Conservation (phyloP, 2,113 vertebrate genomes). For the Protobothrops mucrosquamatus region DNA sequence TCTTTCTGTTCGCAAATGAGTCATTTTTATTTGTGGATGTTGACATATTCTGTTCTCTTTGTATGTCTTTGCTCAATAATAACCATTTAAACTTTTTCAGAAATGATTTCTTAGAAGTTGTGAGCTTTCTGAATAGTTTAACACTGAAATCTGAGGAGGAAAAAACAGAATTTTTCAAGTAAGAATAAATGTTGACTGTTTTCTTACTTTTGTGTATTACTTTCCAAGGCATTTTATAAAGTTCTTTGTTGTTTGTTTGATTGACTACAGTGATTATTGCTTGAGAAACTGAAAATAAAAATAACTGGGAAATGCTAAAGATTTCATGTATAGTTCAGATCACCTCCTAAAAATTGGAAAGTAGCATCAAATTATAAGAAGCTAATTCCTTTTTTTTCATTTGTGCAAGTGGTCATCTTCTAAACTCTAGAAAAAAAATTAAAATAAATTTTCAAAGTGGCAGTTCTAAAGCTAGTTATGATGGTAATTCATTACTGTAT, state of each 20-base stretch:
- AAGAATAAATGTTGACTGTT: slow-evolving; percentile 63
- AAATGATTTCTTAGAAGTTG: slow-evolving; percentile 95
- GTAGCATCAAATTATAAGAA: not conserved
- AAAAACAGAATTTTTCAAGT: slow-evolving; percentile 99
- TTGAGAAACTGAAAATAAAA: not conserved
- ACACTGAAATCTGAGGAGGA: slow-evolving; percentile 95
- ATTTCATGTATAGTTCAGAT: not conserved
- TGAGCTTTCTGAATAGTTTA: slow-evolving; percentile 93
- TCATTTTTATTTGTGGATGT: not conserved
- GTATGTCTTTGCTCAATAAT: not conserved
- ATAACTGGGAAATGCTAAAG: not conserved
- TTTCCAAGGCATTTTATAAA: not conserved
- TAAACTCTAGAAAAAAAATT: not conserved
- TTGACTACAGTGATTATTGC: not conserved
- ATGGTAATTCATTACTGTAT: not conserved
- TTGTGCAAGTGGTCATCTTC: not conserved
- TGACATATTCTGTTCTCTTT: not conserved
- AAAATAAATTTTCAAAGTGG: not conserved
- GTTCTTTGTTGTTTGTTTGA: not conserved
- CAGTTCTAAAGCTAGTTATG: not conserved
- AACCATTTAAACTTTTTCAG: slow-evolving; percentile 63
- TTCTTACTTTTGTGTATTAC: not conserved
- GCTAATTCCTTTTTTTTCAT: not conserved
- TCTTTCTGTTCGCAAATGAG: not conserved
- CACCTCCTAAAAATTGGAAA: not conserved